Conservation (phyloP, 2,113 vertebrate genomes). For the Percopsis transmontana region DNA sequence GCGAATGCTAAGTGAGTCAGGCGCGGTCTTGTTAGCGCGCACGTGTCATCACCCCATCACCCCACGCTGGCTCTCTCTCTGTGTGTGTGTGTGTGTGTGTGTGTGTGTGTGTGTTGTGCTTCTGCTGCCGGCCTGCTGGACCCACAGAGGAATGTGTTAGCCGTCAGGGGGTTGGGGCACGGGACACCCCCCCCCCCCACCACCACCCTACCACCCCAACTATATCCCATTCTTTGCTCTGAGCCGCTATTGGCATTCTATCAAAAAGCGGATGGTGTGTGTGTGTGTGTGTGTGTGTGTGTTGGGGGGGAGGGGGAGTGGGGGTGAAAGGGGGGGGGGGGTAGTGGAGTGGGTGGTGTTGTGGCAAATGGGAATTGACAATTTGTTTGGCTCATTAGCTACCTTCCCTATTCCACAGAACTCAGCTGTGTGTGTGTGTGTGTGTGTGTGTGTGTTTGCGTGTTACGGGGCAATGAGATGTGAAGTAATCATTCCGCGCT, state of each 20-base stretch:
- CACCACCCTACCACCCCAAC: slow-evolving; percentile 10
- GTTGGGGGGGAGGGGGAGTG: not conserved
- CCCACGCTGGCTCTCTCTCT: no score
- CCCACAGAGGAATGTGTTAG: no score
- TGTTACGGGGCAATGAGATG: slow-evolving; percentile 7
- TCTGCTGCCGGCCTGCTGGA: no score
- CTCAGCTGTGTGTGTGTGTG: not conserved
- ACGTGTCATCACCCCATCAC: no score
- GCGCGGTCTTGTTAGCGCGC: no score
- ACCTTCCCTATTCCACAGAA: slow-evolving; percentile 2
- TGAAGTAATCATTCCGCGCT: slow-evolving; percentile 22
- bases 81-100: no score
- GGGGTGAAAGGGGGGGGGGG: not conserved
- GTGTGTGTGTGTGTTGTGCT: no score
- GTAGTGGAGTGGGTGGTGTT: not conserved
- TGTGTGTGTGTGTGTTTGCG: slow-evolving; percentile 1
- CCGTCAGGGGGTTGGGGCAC: slow-evolving; percentile 13
- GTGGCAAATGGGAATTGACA: slow-evolving; percentile 46
- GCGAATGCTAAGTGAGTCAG: no score
- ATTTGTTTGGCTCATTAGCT: slow-evolving; percentile 12
- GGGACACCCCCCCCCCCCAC: not conserved
- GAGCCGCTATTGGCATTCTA: slow-evolving; percentile 10
- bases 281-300: not conserved
- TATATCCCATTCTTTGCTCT: slow-evolving; percentile 22
- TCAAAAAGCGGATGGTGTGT: not conserved